Percentiles rank a stretch among this genome's conserved stretches.
Conservation (phyloP, 2,797 vertebrate genomes). For the Hemitrygon akajei region DNA sequence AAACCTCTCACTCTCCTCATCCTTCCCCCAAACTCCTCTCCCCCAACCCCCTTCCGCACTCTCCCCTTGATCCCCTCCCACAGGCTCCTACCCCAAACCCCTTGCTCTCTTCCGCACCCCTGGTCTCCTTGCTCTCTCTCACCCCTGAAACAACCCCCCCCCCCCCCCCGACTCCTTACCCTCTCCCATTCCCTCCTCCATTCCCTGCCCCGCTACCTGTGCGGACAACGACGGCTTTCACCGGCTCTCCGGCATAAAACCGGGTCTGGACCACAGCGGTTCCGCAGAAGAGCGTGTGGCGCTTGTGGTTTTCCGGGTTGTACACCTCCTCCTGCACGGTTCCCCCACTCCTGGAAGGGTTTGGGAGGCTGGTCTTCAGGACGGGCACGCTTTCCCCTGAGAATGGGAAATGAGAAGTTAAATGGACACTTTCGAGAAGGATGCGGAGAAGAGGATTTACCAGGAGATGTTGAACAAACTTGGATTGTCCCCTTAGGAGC, state of each 20-base stretch:
- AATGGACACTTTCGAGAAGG: neutral
- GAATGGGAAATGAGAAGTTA: neutral
- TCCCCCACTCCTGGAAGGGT: neutral
- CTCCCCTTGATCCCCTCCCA: too few species aligned
- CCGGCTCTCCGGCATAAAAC: constrained; percentile 44
- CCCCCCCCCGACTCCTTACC: too few species aligned
- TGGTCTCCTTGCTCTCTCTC: too few species aligned
- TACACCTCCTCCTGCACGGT: constrained; percentile 37
- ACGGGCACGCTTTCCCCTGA: constrained; percentile 47
- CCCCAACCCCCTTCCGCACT: too few species aligned
- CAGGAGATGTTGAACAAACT: too few species aligned
- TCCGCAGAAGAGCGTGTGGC: constrained; percentile 47
- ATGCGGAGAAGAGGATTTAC: too few species aligned
- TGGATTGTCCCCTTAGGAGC: too few species aligned
- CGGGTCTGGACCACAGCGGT: constrained; percentile 45
- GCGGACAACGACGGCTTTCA: constrained; percentile 44
- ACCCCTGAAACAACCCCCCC: too few species aligned
- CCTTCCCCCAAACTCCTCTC: too few species aligned
- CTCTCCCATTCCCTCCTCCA: neutral
- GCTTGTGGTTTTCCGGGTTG: constrained; percentile 42
- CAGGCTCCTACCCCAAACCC: neutral
- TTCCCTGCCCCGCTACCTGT: constrained; percentile 41
- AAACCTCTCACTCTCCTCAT: too few species aligned
- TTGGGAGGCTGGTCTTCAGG: constrained; percentile 44
- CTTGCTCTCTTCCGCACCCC: too few species aligned